Base-by-base conservation (phyloP, 2,888 invertebrate species). In the Parasteatoda lunata region DNA sequence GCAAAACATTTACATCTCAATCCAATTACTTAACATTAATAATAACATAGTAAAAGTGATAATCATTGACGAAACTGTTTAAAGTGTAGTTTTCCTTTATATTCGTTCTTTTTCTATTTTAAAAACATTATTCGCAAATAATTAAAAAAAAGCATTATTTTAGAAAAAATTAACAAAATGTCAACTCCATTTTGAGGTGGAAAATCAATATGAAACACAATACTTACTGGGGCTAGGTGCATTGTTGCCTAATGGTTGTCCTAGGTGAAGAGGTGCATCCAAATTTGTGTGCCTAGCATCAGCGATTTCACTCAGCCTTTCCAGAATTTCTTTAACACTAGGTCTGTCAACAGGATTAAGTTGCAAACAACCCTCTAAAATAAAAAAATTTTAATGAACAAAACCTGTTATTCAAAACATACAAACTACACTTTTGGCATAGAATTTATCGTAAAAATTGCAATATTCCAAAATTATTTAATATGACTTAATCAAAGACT, bases 301-400 rank as follows among this genome's bases (percentile, higher is more conserved):
- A 1, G 97, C 96, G 90, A 98, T 95, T 82, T 97, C 96, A 82
- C 96, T 97, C 89, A 98, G 92, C 90, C 96, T 94, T 91, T 98
- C 97, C 90, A 98, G 93, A 80, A 98, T 93, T 90, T 94, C 95
- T 89, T 95, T 94, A 82, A 98, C 95, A 78, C 94, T 94, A 90
- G 97, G 93, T 89, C 99, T 94, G 90, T 95, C 94, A 78, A 94
- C 94, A 3, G 98, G 98, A 92, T 98, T 96, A 71, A 93, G 91
- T 89, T 92, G 91, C 52, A 94, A 91, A 91, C 92, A 92, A n/a
- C 92, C 91, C 88, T 91, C 93, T 93, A 90, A 30, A 68, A 45
- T 68, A 15, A 68, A 71, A 30, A 82, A n/a, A 45, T 5, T 30
- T 68, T 49, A 15, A 69, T 49, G 30, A 30, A 30, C 30, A 30